Percentiles rank a stretch among this genome's conserved stretches.
Conservation (phyloP, 2,113 vertebrate genomes). For the Elaphurus davidianus region DNA sequence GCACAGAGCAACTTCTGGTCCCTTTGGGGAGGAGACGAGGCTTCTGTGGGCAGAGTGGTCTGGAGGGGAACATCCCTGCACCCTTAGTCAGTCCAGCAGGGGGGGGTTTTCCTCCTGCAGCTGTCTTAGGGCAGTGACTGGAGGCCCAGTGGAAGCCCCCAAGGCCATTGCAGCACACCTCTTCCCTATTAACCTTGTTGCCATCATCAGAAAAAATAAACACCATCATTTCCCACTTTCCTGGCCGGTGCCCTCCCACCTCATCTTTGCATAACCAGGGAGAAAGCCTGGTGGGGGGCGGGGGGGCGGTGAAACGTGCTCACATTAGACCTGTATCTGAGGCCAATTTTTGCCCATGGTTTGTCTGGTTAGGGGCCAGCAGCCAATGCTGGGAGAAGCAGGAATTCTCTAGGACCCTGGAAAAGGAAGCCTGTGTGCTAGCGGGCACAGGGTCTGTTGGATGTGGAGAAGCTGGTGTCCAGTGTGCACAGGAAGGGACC, state of each 20-base stretch:
- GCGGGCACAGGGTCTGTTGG: rapidly evolving
- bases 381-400: rapidly evolving
- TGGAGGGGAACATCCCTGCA: neutral
- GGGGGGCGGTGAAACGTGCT: rapidly evolving
- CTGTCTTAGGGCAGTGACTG: neutral
- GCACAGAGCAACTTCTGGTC: neutral
- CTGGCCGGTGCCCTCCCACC: neutral
- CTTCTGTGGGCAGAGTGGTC: neutral
- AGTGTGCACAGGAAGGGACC: neutral
- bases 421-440: neutral
- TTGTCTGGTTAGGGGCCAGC: neutral
- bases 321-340: neutral
- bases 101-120: too few species aligned
- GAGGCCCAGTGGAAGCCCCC: neutral
- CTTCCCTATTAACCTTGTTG: neutral
- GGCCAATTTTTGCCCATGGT: neutral
- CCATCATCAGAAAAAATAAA: neutral
- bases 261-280: neutral
- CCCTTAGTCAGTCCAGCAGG: neutral
- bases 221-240: neutral
- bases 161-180: neutral
- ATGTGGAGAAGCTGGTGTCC: neutral
- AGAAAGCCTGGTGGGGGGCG: rapidly evolving
- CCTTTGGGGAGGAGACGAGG: neutral
- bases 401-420: neutral